Conservation (phyloP, 2,113 vertebrate genomes). For the Dascyllus trimaculatus region DNA sequence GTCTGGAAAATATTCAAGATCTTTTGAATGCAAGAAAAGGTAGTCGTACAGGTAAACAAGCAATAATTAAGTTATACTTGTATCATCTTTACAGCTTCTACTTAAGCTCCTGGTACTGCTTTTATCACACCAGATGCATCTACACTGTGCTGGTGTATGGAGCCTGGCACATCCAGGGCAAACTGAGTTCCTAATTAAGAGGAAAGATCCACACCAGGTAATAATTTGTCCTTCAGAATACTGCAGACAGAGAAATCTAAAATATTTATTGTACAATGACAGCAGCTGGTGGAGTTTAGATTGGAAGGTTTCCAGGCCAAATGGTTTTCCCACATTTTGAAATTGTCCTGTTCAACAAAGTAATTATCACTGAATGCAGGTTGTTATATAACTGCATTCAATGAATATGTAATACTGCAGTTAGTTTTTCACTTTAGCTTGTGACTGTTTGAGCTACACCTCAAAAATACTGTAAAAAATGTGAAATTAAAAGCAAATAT, state of each 20-base stretch:
- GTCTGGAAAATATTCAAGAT: not conserved
- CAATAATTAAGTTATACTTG: too few relatives aligned
- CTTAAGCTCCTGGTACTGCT: too few relatives aligned
- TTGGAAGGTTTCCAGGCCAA: not conserved
- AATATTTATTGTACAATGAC: not conserved
- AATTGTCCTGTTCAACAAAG: not conserved
- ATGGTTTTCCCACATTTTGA: not conserved
- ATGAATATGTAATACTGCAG: not conserved
- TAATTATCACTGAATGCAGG: too few relatives aligned
- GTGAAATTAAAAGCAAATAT: too few relatives aligned
- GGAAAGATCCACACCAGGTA: not conserved
- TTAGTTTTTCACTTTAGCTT: not conserved
- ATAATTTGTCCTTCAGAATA: not conserved
- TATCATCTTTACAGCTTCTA: too few relatives aligned
- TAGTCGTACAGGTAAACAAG: too few relatives aligned
- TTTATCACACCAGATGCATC: too few relatives aligned
- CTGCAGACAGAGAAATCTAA: not conserved
- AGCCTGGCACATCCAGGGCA: not conserved
- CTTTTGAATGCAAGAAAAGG: accelerated
- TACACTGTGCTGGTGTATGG: not conserved
- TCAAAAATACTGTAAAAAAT: not conserved
- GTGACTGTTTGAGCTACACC: not conserved
- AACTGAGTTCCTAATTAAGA: not conserved
- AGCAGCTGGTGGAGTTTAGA: not conserved
- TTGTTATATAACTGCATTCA: too few relatives aligned